Evolutionary conservation across 2,113 vertebrate species (phyloP).

Genomic region (Urocolius indicus): DNA sequence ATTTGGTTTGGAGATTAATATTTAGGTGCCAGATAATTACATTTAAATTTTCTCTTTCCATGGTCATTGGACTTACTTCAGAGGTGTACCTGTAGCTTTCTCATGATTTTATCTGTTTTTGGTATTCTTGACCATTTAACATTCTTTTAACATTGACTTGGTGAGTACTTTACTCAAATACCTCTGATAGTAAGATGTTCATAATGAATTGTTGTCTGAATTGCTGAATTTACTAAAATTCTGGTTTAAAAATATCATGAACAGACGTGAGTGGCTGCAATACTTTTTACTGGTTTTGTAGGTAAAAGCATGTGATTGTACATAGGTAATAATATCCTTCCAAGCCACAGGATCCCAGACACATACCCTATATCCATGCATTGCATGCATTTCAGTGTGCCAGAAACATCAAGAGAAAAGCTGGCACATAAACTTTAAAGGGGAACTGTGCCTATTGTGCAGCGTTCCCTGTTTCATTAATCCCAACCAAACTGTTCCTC

Average conservation of each 20-base stretch:
- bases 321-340: not conserved
- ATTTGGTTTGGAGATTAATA: not conserved
- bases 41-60: not conserved
- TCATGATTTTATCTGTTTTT: not conserved
- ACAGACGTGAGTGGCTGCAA: not conserved
- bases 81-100: not conserved
- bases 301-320: not conserved
- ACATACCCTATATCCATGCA: not conserved
- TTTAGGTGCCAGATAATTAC: constrained; percentile 7
- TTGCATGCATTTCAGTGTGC: not conserved
- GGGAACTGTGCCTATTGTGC: not conserved
- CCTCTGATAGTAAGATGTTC: not conserved
- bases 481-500: constrained; percentile 1
- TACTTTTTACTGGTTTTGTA: not conserved
- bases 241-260: not conserved
- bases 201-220: not conserved
- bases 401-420: not conserved
- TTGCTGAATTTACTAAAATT: not conserved
- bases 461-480: not conserved
- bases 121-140: not conserved
- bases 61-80: not conserved
- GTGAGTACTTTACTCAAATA: not conserved
- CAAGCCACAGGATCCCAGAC: not conserved
- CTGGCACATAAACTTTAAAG: not conserved
- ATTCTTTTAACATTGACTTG: not conserved